Base-by-base conservation (phyloP, 2,797 vertebrate species). In the Lacerta bilineata region DNA sequence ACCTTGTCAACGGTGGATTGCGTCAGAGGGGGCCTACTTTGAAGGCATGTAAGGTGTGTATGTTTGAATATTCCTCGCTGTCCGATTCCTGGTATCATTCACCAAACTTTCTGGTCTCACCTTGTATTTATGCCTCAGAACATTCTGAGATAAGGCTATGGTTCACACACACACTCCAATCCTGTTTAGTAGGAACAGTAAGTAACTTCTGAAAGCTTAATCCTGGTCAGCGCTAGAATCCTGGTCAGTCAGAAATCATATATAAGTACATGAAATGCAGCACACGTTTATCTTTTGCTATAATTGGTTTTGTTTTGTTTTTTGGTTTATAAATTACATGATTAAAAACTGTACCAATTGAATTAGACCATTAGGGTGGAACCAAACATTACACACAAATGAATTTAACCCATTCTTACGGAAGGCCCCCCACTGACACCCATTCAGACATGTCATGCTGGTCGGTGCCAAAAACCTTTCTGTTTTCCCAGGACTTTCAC, bases 301-400 rank as follows among this genome's bases (percentile, higher is more conserved):
- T 0, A 1, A 3, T 78, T 87, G 33, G 33, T 33, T 33, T 33
- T 33, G 33, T 33, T 8, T 33, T 8, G 41, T 84, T 59, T 61
- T 50, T 50, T 50, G 11, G 46, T 87, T 83, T 13, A 71, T 81
- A 74, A 74, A 75, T 33, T 64, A 8, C 25, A 78, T 33, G 18
- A 81, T 83, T 74, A 33, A 74, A 90, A 79, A 33, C 61, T 33
- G 89, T 4, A 33, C 50, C 41, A 89, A 72, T 78, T 83, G 87
- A 78, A 84, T 6, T 10, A 41, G 36, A 80, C 5, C 23, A 59
- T 80, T 39, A 41, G 33, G 36, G 33, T 50, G 33, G 3, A 77
- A 46, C 41, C 46, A 46, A 77, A 27, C 23, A 10, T 43, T 76
- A 41, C 39, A 25, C 36, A 41, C 18, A 76, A 76, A 75, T 20